phyloP scores from a whole-genome alignment of 2,888 invertebrate genomes.

The Thymelicus acteon region DNA sequence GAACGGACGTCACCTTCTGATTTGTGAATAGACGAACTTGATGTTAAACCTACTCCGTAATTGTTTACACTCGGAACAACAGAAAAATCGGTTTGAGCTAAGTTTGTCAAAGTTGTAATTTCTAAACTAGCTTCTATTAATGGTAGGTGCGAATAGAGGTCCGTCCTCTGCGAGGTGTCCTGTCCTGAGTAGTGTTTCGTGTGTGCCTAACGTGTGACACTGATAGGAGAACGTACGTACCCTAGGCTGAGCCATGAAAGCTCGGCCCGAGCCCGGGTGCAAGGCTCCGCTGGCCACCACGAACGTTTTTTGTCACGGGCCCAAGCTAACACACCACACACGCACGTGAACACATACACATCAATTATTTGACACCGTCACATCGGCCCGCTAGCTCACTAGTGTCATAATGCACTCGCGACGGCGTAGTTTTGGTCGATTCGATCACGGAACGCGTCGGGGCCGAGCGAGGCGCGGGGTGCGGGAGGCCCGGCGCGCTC shows the following conservation, averaged over 20 bases:
- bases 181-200: not conserved
- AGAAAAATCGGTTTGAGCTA: not conserved
- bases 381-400: slow-evolving; percentile 84
- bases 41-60: slow-evolving; percentile 6
- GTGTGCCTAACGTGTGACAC: slow-evolving; percentile 44
- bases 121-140: not conserved
- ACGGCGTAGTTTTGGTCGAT: slow-evolving; percentile 62
- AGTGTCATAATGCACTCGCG: slow-evolving; percentile 85
- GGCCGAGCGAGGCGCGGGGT: slow-evolving; percentile 84
- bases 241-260: slow-evolving; percentile 96
- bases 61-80: slow-evolving; percentile 18
- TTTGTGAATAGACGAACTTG: slow-evolving; percentile 10
- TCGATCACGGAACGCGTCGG: slow-evolving; percentile 73
- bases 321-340: slow-evolving; percentile 80
- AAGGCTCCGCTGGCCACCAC: slow-evolving; percentile 84
- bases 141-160: not conserved
- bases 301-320: slow-evolving; percentile 81
- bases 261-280: slow-evolving; percentile 88
- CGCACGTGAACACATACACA: slow-evolving; percentile 83
- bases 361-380: slow-evolving; percentile 78
- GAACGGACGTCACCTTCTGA: slow-evolving; percentile 40
- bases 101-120: not conserved
- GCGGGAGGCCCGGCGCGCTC: slow-evolving; percentile 85
- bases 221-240: slow-evolving; percentile 83
- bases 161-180: not conserved